These are phyloP conservation scores for Tetropium fuscum DNA, from an alignment of 2,888 invertebrate species.

Conservation along the genomic window DNA sequence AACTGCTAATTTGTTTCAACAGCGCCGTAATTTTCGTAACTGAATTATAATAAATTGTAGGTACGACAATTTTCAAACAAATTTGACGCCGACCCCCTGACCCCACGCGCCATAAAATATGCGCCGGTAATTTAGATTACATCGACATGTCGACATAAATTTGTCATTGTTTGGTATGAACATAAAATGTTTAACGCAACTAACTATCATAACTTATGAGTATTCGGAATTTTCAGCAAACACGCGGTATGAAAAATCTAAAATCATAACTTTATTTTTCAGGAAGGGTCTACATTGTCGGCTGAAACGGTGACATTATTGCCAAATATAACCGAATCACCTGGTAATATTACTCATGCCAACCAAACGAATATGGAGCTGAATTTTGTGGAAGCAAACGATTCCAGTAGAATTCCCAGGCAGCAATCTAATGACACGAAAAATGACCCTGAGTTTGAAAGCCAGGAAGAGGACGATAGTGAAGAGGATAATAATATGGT, in stretches of 20 bases:
- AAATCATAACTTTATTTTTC: too few species aligned
- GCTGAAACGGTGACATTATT: too few species aligned
- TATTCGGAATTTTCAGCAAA: too few species aligned
- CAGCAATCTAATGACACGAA: slow-evolving; percentile 29
- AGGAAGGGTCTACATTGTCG: too few species aligned
- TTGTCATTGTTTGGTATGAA: neutral
- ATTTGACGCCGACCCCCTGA: neutral
- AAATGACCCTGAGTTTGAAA: slow-evolving; percentile 38
- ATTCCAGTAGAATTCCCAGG: slow-evolving; percentile 4
- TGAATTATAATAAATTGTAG: neutral
- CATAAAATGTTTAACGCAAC: neutral
- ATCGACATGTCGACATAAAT: neutral
- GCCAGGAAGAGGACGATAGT: slow-evolving; percentile 50
- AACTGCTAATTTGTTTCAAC: slow-evolving; percentile 2
- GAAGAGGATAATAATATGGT: slow-evolving; percentile 61
- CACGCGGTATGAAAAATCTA: too few species aligned
- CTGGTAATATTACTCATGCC: too few species aligned
- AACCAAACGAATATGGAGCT: too few species aligned
- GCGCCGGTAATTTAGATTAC: neutral
- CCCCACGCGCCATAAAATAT: neutral
- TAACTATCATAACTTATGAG: too few species aligned
- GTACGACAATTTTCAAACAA: neutral
- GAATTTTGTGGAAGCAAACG: too few species aligned
- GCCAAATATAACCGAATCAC: too few species aligned
- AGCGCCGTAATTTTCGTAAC: slow-evolving; percentile 1